Evolutionary conservation across 2,797 vertebrate species (phyloP).

Genomic region (Acanthiza pusilla): DNA sequence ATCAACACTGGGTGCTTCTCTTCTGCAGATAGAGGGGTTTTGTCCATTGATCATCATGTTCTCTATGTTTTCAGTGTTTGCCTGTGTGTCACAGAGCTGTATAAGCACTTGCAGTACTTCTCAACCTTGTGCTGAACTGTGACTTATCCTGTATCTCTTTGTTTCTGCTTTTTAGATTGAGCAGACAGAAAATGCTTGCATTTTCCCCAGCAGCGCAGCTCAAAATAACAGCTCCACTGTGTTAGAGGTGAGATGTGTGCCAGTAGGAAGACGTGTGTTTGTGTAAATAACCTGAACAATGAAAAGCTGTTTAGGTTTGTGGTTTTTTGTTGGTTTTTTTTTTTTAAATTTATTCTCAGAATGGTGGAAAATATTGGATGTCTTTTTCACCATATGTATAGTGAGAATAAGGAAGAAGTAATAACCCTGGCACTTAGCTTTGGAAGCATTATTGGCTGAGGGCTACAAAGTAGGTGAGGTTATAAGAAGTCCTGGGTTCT

Average conservation of each 20-base stretch:
- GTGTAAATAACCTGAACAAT: neutral
- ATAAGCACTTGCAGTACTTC: neutral
- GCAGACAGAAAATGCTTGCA: neutral
- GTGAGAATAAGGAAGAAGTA: neutral
- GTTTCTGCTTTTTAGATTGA: neutral
- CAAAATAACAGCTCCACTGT: neutral
- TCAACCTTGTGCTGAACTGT: neutral
- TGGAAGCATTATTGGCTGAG: neutral
- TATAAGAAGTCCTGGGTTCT: neutral
- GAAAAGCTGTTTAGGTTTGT: neutral
- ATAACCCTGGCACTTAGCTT: neutral
- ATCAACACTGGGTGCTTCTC: neutral
- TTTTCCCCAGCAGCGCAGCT: neutral
- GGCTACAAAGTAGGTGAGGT: neutral
- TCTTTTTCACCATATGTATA: neutral
- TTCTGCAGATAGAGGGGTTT: neutral
- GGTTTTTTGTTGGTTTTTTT: neutral
- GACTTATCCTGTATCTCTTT: neutral
- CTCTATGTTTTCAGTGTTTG: neutral
- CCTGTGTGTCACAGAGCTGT: neutral
- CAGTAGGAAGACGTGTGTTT: neutral
- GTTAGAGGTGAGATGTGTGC: neutral
- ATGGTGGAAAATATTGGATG: neutral
- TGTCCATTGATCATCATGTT: neutral
- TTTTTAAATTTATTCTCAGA: neutral